Base-by-base conservation (phyloP, 2,888 invertebrate genomes). In the Chrysolina oricalcia region DNA sequence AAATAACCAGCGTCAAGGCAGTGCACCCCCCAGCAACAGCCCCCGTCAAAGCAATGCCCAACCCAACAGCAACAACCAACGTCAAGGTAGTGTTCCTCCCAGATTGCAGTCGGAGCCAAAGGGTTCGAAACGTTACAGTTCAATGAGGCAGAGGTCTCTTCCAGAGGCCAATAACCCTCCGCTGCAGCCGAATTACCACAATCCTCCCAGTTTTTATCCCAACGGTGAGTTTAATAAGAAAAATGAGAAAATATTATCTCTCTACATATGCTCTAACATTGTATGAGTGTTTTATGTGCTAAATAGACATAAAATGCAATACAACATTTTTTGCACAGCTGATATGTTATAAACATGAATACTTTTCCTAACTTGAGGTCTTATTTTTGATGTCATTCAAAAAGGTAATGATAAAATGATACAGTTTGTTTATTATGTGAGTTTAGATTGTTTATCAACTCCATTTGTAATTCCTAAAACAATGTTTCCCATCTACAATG, bases 101-200 rank as follows among this genome's bases (percentile, higher is more conserved):
- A 86, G 89, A 72, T 78, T 89, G 59, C 84, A 82, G 46, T 86
- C 87, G 50, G 88, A 87, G 74, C 88, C 86, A 73, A 88, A 88
- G 77, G 91, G 91, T 17, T 90, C 91, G 74, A 92, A 92, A 81
- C 88, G 92, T 15, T 92, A 92, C 87, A 91, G 91, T 81, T 86
- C 85, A 0, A 86, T 86, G 77, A 81, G 92, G 46, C 92, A 92
- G 81, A 88, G 92, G 17, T 92, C 92, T 1, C 87, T 92, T 41
- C 91, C 91, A 1, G 92, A 92, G 74, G 87, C 91, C 8, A 85
- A 84, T 19, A 85, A 85, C 19, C 87, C 88, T 27, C 87, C 88
- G 2, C 5, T 76, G 23, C 56, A 68, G n/a, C 74, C 75, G 21
- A 77, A 76, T 66, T 78, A 79, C 23, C 78, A 78, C n/a, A 63